Conservation (phyloP, 2,113 vertebrate species). For the Thryonomys swinderianus region DNA sequence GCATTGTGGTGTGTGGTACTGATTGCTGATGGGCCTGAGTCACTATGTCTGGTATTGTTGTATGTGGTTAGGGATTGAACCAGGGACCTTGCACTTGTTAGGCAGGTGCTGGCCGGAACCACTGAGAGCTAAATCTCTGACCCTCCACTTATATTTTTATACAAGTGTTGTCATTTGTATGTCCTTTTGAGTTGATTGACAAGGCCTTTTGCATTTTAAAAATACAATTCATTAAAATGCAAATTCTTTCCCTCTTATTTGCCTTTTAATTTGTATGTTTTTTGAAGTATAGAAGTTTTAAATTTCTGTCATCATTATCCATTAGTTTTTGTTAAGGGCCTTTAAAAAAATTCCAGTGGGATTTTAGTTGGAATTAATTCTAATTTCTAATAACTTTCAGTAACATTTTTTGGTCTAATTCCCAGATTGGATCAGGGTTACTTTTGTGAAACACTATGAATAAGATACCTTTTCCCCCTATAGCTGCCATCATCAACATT, state of each 20-base stretch:
- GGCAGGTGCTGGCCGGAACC: too few species aligned
- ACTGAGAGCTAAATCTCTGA: too few species aligned
- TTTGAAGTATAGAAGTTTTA: constrained; percentile 26
- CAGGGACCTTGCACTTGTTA: too few species aligned
- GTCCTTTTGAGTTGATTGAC: neutral
- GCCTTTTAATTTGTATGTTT: constrained; percentile 13
- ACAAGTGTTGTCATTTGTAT: neutral
- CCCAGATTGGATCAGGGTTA: neutral
- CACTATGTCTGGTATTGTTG: too few species aligned
- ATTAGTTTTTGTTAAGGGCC: neutral
- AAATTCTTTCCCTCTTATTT: constrained; percentile 40
- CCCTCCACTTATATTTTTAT: constrained; percentile 21
- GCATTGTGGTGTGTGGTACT: too few species aligned
- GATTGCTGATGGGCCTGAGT: too few species aligned
- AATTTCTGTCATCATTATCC: constrained; percentile 14
- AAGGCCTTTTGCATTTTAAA: neutral
- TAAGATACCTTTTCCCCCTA: neutral
- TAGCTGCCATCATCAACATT: neutral
- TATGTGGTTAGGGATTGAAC: too few species aligned
- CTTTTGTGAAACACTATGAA: neutral
- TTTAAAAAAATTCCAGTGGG: neutral
- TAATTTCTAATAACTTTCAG: neutral
- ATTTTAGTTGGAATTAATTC: constrained; percentile 46
- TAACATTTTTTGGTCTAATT: constrained; percentile 32
- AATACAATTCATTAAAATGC: neutral